Evolutionary conservation across 1,140 invertebrate species (phyloP).

Genomic region (Linepithema humile): DNA sequence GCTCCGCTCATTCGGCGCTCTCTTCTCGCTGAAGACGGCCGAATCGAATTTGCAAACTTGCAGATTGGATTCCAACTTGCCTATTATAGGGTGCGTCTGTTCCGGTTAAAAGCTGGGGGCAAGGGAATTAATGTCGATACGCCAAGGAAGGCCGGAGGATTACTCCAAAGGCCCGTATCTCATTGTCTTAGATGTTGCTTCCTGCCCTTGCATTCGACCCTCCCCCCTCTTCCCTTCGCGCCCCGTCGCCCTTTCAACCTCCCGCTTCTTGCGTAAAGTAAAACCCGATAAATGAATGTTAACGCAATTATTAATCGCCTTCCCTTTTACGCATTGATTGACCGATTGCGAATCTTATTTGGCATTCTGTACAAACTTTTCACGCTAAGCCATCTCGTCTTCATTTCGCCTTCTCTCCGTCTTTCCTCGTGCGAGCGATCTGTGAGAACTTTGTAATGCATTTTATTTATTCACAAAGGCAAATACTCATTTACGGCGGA

Average conservation of each 20-base stretch:
- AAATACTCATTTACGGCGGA: slow-evolving; percentile 81
- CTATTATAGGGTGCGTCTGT: slow-evolving; percentile 85
- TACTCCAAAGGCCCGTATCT: slow-evolving; percentile 79
- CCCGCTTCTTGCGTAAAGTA: background rate
- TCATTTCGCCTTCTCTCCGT: slow-evolving; percentile 4
- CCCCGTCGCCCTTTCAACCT: background rate
- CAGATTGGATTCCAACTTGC: slow-evolving; percentile 85
- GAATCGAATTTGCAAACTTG: slow-evolving; percentile 86
- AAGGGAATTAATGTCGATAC: slow-evolving; percentile 85
- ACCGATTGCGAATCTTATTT: slow-evolving; percentile 21
- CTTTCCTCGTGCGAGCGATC: slow-evolving; percentile 31
- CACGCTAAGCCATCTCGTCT: slow-evolving; percentile 14
- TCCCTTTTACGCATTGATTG: background rate
- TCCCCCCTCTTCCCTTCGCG: background rate
- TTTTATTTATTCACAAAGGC: slow-evolving; percentile 85
- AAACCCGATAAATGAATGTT: background rate
- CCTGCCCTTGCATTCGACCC: slow-evolving; percentile 58
- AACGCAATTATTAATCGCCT: slow-evolving; percentile 10
- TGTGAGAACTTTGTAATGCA: slow-evolving; percentile 79
- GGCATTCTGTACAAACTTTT: slow-evolving; percentile 23
- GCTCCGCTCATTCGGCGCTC: slow-evolving; percentile 59
- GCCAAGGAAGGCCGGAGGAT: slow-evolving; percentile 82
- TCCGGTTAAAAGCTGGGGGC: slow-evolving; percentile 84
- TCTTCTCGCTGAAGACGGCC: slow-evolving; percentile 71
- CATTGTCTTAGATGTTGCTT: slow-evolving; percentile 77